Conservation (phyloP, 2,888 invertebrate species). For the Lacanobia wlatinum region DNA sequence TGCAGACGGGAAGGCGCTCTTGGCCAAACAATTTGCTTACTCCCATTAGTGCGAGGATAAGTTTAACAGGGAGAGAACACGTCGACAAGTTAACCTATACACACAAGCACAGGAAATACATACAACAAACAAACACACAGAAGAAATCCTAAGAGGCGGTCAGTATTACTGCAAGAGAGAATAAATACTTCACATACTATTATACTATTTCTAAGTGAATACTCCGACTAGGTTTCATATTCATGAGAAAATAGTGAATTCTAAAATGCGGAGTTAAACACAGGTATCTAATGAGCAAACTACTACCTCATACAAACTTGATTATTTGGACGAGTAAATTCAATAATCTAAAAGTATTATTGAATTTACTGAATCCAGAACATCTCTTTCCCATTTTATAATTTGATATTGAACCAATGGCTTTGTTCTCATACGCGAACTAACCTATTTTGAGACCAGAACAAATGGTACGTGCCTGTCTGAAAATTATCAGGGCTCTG, state of each 20-base stretch:
- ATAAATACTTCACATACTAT: conserved; percentile 14
- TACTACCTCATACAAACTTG: conserved; percentile 44
- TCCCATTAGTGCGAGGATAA: conserved; percentile 29
- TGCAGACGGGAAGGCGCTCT: conserved; percentile 8
- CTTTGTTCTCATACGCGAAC: conserved; percentile 62
- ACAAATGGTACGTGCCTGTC: conserved; percentile 59
- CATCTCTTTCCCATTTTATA: conserved; percentile 45
- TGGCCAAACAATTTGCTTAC: conserved; percentile 44
- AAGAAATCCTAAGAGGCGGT: conserved; percentile 22
- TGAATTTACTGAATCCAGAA: conserved; percentile 45
- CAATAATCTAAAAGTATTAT: conserved; percentile 52
- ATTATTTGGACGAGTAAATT: conserved; percentile 57
- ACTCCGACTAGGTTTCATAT: conserved; percentile 12
- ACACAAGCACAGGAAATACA: neutral
- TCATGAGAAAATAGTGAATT: conserved; percentile 9
- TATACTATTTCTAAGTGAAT: conserved; percentile 14
- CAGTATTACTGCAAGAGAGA: conserved; percentile 22
- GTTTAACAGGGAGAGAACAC: conserved; percentile 30
- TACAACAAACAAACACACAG: conserved; percentile 3
- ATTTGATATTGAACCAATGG: conserved; percentile 58
- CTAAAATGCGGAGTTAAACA: conserved; percentile 25
- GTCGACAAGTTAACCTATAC: conserved; percentile 44
- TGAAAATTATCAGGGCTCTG: conserved; percentile 50
- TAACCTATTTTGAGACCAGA: conserved; percentile 58
- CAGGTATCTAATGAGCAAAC: conserved; percentile 40